phyloP scores from a whole-genome alignment of 2,113 vertebrate species.

The Eudyptes chrysolophus region DNA sequence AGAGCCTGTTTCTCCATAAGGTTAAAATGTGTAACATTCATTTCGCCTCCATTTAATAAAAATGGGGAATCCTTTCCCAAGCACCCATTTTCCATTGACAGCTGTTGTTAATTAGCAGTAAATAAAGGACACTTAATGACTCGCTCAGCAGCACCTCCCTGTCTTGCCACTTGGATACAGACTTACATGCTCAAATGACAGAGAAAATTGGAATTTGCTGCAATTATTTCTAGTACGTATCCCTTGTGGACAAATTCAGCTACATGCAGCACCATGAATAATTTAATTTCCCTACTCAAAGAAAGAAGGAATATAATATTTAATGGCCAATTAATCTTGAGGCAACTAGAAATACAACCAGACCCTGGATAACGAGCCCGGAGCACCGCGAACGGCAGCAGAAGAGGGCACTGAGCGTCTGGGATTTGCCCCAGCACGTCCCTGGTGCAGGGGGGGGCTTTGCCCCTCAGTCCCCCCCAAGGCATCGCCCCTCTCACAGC shows the following conservation, averaged over 20 bases:
- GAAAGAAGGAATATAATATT: not conserved
- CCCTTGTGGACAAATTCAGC: not conserved
- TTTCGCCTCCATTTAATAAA: not conserved
- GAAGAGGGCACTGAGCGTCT: rapidly evolving
- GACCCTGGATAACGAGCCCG: not conserved
- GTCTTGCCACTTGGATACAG: not conserved
- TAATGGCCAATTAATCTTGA: slow-evolving; percentile 30
- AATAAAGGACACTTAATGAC: not conserved
- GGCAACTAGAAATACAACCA: not conserved
- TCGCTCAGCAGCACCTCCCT: not conserved
- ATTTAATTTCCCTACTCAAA: not conserved
- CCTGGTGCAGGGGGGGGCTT: rapidly evolving
- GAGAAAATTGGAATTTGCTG: not conserved
- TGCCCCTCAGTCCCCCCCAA: rapidly evolving
- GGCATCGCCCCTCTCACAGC: not conserved
- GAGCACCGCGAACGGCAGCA: not conserved
- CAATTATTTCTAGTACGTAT: not conserved
- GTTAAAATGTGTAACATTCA: not conserved
- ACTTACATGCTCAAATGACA: not conserved
- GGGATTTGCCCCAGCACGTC: not conserved
- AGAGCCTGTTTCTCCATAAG: not conserved
- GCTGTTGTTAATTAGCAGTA: not conserved
- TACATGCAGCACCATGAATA: not conserved
- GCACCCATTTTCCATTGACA: not conserved
- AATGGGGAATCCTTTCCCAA: not conserved